A percentile compares a stretch with the other conserved stretches of the same genome.
These are phyloP conservation scores for Gadopsis bispinosus DNA, from an alignment of 2,797 vertebrate species.

Conservation along the genomic window DNA sequence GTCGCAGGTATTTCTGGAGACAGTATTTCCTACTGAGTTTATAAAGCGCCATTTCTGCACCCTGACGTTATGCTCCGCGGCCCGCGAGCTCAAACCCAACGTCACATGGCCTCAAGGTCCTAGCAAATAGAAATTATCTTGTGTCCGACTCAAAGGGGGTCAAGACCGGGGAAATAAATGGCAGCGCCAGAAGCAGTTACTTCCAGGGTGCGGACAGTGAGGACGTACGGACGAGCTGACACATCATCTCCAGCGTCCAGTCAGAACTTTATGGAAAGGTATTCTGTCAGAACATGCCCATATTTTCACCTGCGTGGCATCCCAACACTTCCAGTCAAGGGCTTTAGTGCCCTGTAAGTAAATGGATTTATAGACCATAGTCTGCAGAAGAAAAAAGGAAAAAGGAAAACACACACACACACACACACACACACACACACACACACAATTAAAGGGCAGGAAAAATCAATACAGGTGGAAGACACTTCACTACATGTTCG, in stretches of 20 bases:
- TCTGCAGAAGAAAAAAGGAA: slow-evolving; percentile 11
- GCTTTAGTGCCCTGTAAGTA: slow-evolving; percentile 36
- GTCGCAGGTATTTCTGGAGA: too few species aligned
- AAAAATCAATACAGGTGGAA: slow-evolving; percentile 42
- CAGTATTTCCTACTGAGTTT: too few species aligned
- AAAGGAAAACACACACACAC: background rate
- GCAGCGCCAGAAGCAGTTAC: slow-evolving; percentile 10
- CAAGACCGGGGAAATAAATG: slow-evolving; percentile 43
- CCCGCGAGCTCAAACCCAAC: background rate
- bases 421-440: background rate
- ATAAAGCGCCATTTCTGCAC: background rate
- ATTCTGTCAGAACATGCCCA: slow-evolving; percentile 46
- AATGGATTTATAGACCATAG: slow-evolving; percentile 38
- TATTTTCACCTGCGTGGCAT: slow-evolving; percentile 23
- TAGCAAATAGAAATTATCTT: background rate
- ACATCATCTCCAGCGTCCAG: slow-evolving; percentile 32
- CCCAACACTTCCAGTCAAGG: slow-evolving; percentile 13
- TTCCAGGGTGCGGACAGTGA: background rate
- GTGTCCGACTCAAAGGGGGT: slow-evolving; percentile 9
- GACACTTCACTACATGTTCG: slow-evolving; percentile 8
- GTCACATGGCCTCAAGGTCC: background rate
- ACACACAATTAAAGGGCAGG: slow-evolving; percentile 18
- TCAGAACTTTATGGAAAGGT: slow-evolving; percentile 70
- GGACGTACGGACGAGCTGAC: slow-evolving; percentile 30
- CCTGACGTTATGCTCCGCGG: background rate